phyloP scores from a whole-genome alignment of 2,888 invertebrate genomes.

The Pheosia tremula region DNA sequence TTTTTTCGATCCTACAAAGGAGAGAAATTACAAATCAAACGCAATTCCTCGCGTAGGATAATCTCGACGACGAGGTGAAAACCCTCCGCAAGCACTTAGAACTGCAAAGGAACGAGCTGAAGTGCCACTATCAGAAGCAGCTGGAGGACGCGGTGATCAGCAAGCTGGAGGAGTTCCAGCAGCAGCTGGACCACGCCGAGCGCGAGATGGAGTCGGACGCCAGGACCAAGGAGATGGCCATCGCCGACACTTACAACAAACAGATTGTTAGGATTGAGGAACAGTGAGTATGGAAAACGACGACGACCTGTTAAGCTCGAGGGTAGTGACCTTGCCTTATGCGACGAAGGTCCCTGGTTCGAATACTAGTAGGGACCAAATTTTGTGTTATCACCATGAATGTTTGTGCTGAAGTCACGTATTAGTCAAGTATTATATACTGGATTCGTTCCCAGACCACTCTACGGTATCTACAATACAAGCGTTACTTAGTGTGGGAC shows the following conservation, averaged over 20 bases:
- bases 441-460: no score
- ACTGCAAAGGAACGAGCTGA: constrained; percentile 87
- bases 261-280: constrained; percentile 89
- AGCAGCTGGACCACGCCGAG: constrained; percentile 89
- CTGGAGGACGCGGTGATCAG: constrained; percentile 90
- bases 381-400: no score
- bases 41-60: constrained; percentile 55
- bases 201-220: constrained; percentile 86
- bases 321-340: no score
- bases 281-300: constrained; percentile 57
- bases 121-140: constrained; percentile 91
- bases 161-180: constrained; percentile 90
- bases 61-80: constrained; percentile 83
- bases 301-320: no score
- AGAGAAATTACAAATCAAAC: background rate
- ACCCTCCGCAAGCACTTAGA: constrained; percentile 82
- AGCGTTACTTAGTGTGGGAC: no score
- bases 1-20: background rate
- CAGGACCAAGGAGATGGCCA: constrained; percentile 85
- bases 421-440: no score
- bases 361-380: no score
- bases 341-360: no score
- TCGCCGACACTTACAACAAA: constrained; percentile 88
- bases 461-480: no score
- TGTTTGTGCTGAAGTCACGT: no score